These are phyloP conservation scores for Strix aluco DNA, from an alignment of 2,113 vertebrate species.

Conservation along the genomic window DNA sequence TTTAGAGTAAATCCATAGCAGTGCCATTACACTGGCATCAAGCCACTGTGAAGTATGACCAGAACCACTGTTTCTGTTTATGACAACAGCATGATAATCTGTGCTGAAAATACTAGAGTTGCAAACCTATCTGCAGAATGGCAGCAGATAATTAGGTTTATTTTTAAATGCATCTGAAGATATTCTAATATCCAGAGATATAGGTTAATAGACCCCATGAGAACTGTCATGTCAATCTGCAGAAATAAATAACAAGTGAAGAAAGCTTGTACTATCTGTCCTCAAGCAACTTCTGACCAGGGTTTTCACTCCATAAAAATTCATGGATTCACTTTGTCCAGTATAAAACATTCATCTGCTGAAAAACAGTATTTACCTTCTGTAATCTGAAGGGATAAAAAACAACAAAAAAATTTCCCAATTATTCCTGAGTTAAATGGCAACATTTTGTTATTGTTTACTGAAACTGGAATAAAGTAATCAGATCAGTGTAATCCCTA, in stretches of 20 bases:
- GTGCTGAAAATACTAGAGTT: background rate
- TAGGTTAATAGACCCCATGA: background rate
- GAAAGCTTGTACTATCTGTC: background rate
- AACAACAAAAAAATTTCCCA: background rate
- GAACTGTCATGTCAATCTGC: background rate
- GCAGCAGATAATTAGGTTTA: background rate
- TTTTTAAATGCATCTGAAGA: background rate
- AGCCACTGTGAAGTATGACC: background rate
- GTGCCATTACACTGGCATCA: background rate
- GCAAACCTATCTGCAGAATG: background rate
- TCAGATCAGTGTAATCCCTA: background rate
- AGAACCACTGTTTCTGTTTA: background rate
- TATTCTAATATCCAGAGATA: background rate
- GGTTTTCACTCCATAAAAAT: background rate
- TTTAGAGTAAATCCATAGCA: background rate
- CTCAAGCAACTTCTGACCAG: background rate
- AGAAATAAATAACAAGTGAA: constrained; percentile 1
- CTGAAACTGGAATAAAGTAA: background rate
- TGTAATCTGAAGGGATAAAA: background rate
- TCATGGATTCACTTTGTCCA: background rate
- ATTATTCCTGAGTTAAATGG: background rate
- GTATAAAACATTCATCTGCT: background rate
- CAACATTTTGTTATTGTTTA: background rate
- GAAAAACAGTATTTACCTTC: background rate
- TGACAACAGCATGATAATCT: background rate